Evolutionary conservation across 1,140 invertebrate genomes (phyloP), one percentile per base, ranked within the genome.

Genomic region (Dufourea novaeangliae): DNA sequence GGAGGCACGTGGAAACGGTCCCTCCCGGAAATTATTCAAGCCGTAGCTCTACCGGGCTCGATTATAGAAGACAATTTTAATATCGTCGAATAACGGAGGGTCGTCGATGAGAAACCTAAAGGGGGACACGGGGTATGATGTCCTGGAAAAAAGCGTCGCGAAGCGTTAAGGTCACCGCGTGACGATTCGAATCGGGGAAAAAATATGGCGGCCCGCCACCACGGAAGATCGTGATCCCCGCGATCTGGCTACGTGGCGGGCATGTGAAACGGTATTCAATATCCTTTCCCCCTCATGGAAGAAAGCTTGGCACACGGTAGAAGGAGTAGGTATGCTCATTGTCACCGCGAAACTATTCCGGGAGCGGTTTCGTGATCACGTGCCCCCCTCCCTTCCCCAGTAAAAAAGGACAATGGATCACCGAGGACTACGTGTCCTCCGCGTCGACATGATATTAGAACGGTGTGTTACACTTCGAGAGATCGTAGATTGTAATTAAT

Each of bases 201-300:
- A 50, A n/a, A 76, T 70, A 76, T 70, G 52, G 61, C 59, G 61
- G 73, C 34, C 61, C 54, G 44, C 46, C 34, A 17, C 37, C 39
- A n/a, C n/a, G 64, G 37, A 62, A 66, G 68, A 74, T 75, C 72
- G 71, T 72, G 74, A 78, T 83, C 73, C 52, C 29, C 50, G 80
- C 54, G 70, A 79, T 84, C 84, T 87, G 82, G 87, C 88, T 90
- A 91, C 90, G 90, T 91, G 90, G 87, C 74, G 88, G 82, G 90
- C 90, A 91, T 91, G 86, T 91, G 88, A 91, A 91, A 90, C 90
- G 89, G 87, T 90, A 90, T 91, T 90, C 90, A 90, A 91, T 91
- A 91, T 90, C 89, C 87, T 87, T 80, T 77, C 54, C 79, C 78
- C 79, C 62, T n/a, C n/a, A n/a, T 62, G 34, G 29, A 63, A 69